Evolutionary conservation across 1,140 invertebrate genomes (phyloP).

Genomic region (Drosophila setifemur): DNA sequence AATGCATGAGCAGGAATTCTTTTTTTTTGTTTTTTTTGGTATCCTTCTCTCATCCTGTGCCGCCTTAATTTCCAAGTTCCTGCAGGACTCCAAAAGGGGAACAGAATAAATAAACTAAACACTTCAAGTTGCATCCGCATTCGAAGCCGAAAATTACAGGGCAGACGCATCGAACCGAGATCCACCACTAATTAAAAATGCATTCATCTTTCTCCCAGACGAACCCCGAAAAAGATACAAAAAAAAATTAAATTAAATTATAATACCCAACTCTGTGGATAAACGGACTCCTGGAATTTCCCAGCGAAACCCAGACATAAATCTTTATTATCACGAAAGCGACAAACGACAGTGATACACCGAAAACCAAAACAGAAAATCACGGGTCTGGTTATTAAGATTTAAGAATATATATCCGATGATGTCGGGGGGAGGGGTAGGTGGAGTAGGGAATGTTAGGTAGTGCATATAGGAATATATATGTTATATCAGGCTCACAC

Average conservation of each 20-base stretch:
- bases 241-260: background rate
- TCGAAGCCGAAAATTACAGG: conserved; percentile 43
- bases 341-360: conserved; percentile 62
- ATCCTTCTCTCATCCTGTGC: background rate
- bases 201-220: conserved; percentile 54
- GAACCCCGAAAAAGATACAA: background rate
- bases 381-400: conserved; percentile 49
- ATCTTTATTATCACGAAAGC: conserved; percentile 65
- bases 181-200: conserved; percentile 63
- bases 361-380: conserved; percentile 37
- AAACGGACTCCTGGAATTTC: conserved; percentile 30
- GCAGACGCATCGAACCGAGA: conserved; percentile 5
- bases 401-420: conserved; percentile 55
- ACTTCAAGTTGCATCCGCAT: too few species aligned
- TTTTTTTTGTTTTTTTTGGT: too few species aligned
- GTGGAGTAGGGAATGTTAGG: background rate
- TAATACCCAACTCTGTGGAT: conserved; percentile 32
- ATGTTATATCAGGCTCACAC: conserved; percentile 7
- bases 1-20: too few species aligned
- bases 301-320: conserved; percentile 42
- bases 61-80: conserved; percentile 9
- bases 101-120: too few species aligned
- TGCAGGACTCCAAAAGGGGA: too few species aligned
- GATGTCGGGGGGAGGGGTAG: conserved; percentile 16
- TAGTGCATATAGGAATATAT: background rate